These are phyloP conservation scores for Rhaphigaster nebulosa DNA, from an alignment of 2,888 invertebrate species.

Conservation along the genomic window DNA sequence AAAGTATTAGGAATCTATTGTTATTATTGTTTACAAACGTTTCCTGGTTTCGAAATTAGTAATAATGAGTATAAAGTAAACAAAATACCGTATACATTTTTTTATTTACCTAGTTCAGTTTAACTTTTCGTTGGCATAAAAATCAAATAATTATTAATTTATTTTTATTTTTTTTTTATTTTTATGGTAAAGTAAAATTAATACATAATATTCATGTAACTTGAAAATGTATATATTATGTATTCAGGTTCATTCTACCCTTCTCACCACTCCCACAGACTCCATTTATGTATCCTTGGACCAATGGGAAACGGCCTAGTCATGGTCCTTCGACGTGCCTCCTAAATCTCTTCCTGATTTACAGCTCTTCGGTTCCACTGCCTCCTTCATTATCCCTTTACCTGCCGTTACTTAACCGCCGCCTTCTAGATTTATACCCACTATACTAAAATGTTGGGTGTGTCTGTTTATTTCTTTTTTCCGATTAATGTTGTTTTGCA, in stretches of 20 bases:
- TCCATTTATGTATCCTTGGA: not conserved
- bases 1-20: too few species aligned
- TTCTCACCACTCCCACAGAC: not conserved
- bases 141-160: too few species aligned
- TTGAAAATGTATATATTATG: not conserved
- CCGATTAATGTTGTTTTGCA: conserved; percentile 5
- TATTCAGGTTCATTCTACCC: not conserved
- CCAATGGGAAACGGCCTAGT: conserved; percentile 1
- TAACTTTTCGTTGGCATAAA: too few species aligned
- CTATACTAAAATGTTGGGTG: conserved; percentile 27
- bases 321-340: conserved; percentile 3
- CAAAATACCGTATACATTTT: too few species aligned
- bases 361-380: conserved; percentile 41
- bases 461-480: conserved; percentile 30
- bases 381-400: conserved; percentile 46
- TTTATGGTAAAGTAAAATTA: not conserved
- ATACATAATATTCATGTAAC: not conserved
- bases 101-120: too few species aligned
- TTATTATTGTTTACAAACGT: too few species aligned
- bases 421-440: conserved; percentile 43
- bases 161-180: too few species aligned
- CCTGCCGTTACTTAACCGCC: not conserved
- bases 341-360: conserved; percentile 43
- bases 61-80: too few species aligned
- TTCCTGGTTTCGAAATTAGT: too few species aligned